Conservation (phyloP, 2,888 invertebrate species). For the Sympetrum striolatum region DNA sequence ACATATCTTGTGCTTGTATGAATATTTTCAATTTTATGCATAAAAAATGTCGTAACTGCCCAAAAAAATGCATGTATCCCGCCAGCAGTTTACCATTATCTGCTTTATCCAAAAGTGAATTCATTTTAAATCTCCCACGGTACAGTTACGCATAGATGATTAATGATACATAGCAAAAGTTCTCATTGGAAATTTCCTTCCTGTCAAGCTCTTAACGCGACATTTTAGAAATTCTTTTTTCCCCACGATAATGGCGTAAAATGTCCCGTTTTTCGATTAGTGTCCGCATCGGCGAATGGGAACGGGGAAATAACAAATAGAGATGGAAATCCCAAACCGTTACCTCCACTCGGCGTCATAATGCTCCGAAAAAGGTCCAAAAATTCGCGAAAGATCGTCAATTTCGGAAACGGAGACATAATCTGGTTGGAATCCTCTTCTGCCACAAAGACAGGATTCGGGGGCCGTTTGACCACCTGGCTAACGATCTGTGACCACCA, state of each 20-base stretch:
- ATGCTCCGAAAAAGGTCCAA: neutral
- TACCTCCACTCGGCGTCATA: neutral
- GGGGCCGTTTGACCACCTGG: conserved; percentile 6
- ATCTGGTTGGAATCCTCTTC: neutral
- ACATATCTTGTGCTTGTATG: too few species aligned
- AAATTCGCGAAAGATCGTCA: neutral
- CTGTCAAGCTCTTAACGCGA: neutral
- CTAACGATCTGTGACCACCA: neutral
- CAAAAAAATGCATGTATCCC: too few species aligned
- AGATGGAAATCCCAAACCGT: neutral
- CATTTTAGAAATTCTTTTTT: neutral
- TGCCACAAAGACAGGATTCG: neutral
- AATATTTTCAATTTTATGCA: too few species aligned
- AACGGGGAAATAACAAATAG: neutral
- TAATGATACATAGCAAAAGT: too few species aligned
- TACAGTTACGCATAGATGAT: too few species aligned
- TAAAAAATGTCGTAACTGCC: too few species aligned
- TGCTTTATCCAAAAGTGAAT: neutral
- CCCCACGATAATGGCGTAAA: neutral
- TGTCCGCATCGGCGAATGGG: neutral
- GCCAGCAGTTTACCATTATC: too few species aligned
- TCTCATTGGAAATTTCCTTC: too few species aligned
- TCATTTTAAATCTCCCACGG: neutral
- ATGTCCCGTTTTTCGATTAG: neutral
- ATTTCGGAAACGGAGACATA: neutral